Percentiles rank a stretch among this genome's conserved stretches.
Conservation (phyloP, 2,113 vertebrate species). For the Chamaea fasciata region DNA sequence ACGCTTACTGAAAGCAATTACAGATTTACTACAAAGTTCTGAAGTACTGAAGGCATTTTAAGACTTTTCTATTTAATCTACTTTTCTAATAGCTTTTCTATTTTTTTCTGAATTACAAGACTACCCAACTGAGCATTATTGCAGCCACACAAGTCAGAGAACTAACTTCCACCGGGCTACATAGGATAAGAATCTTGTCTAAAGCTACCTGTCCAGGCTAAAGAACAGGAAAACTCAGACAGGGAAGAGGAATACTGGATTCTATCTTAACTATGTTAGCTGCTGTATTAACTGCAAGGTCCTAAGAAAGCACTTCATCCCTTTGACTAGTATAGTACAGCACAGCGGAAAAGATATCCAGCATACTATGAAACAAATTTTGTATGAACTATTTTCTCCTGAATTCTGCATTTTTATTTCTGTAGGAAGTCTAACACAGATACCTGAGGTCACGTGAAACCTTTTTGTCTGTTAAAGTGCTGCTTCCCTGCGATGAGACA, state of each 20-base stretch:
- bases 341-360: not conserved
- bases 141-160: not conserved
- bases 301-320: not conserved
- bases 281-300: not conserved
- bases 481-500: conserved; percentile 78
- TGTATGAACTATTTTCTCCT: not conserved
- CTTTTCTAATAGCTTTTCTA: not conserved
- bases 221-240: not conserved
- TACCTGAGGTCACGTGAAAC: conserved; percentile 78
- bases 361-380: not conserved
- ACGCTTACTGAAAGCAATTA: not conserved
- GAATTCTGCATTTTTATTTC: not conserved
- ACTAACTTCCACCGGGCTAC: not conserved
- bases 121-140: not conserved
- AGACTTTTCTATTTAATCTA: too few species aligned
- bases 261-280: not conserved
- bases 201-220: not conserved
- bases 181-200: not conserved
- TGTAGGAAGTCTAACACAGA: not conserved
- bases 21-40: not conserved
- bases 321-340: not conserved
- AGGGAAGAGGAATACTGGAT: not conserved
- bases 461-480: conserved; percentile 73
- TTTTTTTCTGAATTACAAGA: not conserved
- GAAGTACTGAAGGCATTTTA: not conserved